Conservation (phyloP, 2,113 vertebrate species). For the Phoenicopterus ruber region DNA sequence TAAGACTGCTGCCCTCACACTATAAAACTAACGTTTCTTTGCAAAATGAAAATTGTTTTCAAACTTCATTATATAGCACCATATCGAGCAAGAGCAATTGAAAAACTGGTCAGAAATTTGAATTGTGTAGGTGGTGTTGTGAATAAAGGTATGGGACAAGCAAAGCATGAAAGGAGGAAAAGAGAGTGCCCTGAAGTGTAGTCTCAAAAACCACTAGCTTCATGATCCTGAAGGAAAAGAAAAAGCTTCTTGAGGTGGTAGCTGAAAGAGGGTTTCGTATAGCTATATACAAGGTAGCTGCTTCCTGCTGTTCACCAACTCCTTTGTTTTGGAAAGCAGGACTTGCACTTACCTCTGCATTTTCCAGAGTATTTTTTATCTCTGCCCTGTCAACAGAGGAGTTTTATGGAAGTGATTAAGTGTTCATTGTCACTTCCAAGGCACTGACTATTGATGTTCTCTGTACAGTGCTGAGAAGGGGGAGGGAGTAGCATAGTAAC, state of each 20-base stretch:
- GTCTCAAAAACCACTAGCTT: neutral
- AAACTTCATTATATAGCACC: neutral
- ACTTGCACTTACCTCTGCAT: neutral
- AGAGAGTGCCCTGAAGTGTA: neutral
- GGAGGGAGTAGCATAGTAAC: neutral
- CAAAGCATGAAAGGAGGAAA: neutral
- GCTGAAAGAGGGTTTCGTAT: neutral
- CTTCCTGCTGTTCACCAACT: neutral
- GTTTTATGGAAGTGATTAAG: neutral
- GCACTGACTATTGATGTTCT: neutral
- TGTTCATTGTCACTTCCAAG: neutral
- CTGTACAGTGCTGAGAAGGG: neutral
- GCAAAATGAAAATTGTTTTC: neutral
- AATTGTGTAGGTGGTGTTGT: neutral
- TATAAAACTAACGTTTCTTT: neutral
- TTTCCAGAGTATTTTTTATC: neutral
- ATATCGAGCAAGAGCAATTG: neutral
- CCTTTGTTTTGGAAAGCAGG: neutral
- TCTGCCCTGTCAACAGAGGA: neutral
- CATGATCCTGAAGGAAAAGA: neutral
- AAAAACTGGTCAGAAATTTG: neutral
- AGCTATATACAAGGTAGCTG: neutral
- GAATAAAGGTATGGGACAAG: neutral
- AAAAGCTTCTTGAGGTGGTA: neutral
- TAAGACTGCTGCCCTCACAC: neutral